Evolutionary conservation across 2,113 vertebrate species (phyloP).

Genomic region (rabbit (Oryctolagus cuniculus)): DNA sequence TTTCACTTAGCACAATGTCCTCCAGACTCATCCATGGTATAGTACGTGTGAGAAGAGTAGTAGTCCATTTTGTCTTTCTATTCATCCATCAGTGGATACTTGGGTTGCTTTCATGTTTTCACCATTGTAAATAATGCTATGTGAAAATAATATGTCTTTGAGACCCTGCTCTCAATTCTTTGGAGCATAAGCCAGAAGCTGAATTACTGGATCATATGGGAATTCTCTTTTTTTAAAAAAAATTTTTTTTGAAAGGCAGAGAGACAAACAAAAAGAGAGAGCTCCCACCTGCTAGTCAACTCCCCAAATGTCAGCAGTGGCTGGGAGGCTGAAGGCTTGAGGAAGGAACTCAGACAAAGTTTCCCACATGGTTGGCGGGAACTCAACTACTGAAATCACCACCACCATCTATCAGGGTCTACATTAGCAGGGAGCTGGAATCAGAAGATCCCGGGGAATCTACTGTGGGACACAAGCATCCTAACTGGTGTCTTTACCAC

Average conservation of each 20-base stretch:
- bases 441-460: too few species aligned
- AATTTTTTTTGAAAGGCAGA: not conserved
- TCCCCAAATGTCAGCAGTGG: too few species aligned
- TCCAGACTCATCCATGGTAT: not conserved
- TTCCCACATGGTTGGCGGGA: too few species aligned
- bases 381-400: too few species aligned
- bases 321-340: too few species aligned
- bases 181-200: not conserved
- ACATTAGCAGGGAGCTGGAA: too few species aligned
- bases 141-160: not conserved
- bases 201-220: not conserved
- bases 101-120: not conserved
- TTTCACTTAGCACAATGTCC: not conserved
- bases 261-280: too few species aligned
- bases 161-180: not conserved
- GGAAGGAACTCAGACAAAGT: too few species aligned
- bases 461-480: too few species aligned
- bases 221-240: not conserved
- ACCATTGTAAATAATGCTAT: not conserved
- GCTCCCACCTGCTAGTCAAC: too few species aligned
- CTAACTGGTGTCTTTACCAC: too few species aligned
- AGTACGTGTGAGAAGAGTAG: not conserved
- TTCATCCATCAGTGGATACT: not conserved
- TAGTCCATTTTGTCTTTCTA: not conserved
- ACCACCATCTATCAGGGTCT: too few species aligned